A percentile compares a stretch with the other conserved stretches of the same genome.
Conservation (phyloP, 1,140 invertebrate species). For the Zaprionus nigranus region DNA sequence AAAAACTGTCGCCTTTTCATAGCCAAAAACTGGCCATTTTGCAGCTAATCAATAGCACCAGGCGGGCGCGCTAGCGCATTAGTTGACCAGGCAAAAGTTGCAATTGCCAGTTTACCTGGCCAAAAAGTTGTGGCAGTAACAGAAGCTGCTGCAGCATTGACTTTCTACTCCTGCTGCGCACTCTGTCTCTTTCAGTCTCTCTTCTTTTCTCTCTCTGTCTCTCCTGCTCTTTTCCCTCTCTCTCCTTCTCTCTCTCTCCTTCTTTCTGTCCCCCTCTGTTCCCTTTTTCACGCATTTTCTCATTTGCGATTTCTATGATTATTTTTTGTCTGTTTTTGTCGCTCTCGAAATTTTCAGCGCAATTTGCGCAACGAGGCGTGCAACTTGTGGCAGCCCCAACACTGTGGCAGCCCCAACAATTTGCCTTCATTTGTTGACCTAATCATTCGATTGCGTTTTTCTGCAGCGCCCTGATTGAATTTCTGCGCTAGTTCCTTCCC, state of each 20-base stretch:
- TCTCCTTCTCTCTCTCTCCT: too few relatives aligned
- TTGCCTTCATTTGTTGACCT: conserved; percentile 80
- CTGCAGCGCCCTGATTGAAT: conserved; percentile 77
- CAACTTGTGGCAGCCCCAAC: conserved; percentile 36
- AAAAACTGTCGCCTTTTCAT: not conserved
- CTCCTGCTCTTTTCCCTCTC: too few relatives aligned
- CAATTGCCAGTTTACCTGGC: conserved; percentile 4
- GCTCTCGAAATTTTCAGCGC: conserved; percentile 9
- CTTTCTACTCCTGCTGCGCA: too few relatives aligned
- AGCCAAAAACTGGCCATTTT: not conserved
- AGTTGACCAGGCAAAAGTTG: not conserved
- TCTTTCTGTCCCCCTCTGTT: too few relatives aligned
- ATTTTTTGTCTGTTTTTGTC: conserved; percentile 32
- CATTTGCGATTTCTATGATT: conserved; percentile 23
- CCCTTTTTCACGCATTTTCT: not conserved
- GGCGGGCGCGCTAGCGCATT: not conserved
- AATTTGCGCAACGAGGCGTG: conserved; percentile 18
- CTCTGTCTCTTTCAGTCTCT: too few relatives aligned
- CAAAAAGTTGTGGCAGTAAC: not conserved
- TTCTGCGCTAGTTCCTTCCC: conserved; percentile 54
- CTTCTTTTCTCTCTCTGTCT: too few relatives aligned
- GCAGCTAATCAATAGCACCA: not conserved
- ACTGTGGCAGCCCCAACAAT: conserved; percentile 61
- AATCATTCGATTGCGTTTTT: conserved; percentile 82
- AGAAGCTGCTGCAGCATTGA: not conserved